Evolutionary conservation across 2,888 invertebrate species (phyloP).

Genomic region (Ochlodes sylvanus): DNA sequence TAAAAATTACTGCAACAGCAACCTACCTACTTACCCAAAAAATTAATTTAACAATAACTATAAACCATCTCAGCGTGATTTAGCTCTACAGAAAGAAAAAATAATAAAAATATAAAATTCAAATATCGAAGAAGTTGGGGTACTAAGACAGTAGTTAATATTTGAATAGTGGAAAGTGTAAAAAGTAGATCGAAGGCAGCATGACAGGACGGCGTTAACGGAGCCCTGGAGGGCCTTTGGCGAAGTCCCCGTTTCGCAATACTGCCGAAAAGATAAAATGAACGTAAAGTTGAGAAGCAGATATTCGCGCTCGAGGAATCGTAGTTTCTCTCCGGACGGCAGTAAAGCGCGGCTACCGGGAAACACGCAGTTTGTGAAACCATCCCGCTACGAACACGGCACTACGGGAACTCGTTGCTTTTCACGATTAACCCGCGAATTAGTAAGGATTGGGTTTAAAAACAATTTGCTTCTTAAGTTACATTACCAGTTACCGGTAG

Average conservation of each 20-base stretch:
- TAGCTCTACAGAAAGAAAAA: not conserved
- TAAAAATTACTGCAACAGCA: not conserved
- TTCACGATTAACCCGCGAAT: constrained; percentile 13
- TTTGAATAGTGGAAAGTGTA: constrained; percentile 77
- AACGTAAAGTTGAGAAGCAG: constrained; percentile 83
- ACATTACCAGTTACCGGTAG: too few species aligned
- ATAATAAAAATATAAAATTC: constrained; percentile 16
- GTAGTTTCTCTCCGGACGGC: constrained; percentile 79
- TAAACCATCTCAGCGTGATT: not conserved
- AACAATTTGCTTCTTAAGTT: not conserved
- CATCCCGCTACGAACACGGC: constrained; percentile 46
- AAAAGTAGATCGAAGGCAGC: constrained; percentile 71
- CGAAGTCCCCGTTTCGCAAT: constrained; percentile 78
- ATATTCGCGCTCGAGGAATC: constrained; percentile 81
- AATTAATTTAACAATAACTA: not conserved
- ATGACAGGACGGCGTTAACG: constrained; percentile 75
- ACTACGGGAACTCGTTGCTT: constrained; percentile 17
- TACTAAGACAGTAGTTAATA: constrained; percentile 60
- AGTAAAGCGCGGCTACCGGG: constrained; percentile 69
- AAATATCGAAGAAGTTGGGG: constrained; percentile 10
- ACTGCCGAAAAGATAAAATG: constrained; percentile 84
- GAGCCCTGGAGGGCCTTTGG: constrained; percentile 80
- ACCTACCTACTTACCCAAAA: not conserved
- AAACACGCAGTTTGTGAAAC: constrained; percentile 69
- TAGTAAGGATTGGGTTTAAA: not conserved